Base-by-base conservation (phyloP, 1,140 invertebrate genomes). In the Meloidogyne chitwoodi region DNA sequence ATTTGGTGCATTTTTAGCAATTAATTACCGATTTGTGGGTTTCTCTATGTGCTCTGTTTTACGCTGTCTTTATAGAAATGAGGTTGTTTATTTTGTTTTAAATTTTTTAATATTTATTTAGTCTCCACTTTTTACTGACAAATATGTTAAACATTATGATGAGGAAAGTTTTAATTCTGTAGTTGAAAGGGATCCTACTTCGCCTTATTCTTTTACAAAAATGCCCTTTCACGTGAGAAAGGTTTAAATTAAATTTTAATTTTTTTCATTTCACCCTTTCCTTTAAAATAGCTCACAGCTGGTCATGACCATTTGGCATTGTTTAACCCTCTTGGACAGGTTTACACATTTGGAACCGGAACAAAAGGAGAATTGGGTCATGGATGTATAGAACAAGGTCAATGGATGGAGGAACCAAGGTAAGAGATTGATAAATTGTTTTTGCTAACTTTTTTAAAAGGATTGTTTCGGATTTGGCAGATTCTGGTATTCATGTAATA, bases 1-100 rank as follows among this genome's bases (percentile, higher is more conserved):
- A 16, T 73, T 73, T 73, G 71, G 71, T 34, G 71, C 71, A 14
- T 73, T 73, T 63, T 31, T 73, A 34, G 56, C 19, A 26, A 56
- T 34, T 34, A 73, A 73, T 63, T 56, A 56, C n/a, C 19, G 48
- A n/a, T 6, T 19, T 56, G 12, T 56, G 0, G 48, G 12, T 22
- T 56, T n/a, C n/a, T 56, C 48, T 56, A 12, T 64, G 44, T n/a
- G 56, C 14, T 63, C 24, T 10, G 71, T 24, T 27, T 38, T 22
- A 31, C 64, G 61, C 29, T 73, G 71, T 29, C 34, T 61, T 61
- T 61, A 64, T 22, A 38, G 61, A 64, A 63, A 29, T 27, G n/a
- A 72, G 48, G 16, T n/a, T n/a, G 16, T 73, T 12, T 19, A 48
- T 56, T 29, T n/a, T 56, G 1, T 41, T 73, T 73, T n/a, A 31